Percentiles rank a stretch among this genome's conserved stretches.
Conservation (phyloP, 1,140 invertebrate species). For the Antheraea pernyi region DNA sequence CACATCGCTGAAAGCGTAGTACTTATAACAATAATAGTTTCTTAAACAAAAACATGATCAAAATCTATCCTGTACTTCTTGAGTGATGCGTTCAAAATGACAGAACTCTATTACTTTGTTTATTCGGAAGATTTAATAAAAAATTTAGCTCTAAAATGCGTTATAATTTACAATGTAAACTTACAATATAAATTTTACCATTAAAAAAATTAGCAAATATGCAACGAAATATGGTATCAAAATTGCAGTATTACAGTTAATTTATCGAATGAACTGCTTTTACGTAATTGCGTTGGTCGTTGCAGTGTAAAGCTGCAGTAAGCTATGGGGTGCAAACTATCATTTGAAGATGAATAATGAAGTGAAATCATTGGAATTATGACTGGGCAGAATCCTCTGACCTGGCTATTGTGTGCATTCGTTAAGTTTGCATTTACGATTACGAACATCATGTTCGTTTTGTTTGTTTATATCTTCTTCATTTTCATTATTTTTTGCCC, state of each 20-base stretch:
- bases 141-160: too few species aligned
- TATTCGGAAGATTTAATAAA: too few species aligned
- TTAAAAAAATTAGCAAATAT: too few species aligned
- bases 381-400: conserved; percentile 68
- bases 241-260: neutral
- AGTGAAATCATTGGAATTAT: conserved; percentile 64
- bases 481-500: neutral
- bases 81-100: too few species aligned
- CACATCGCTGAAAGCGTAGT: too few species aligned
- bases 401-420: conserved; percentile 40
- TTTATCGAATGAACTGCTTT: conserved; percentile 6
- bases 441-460: neutral
- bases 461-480: neutral
- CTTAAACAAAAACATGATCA: too few species aligned
- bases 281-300: conserved; percentile 28
- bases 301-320: conserved; percentile 54
- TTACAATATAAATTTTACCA: too few species aligned
- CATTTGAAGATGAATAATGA: conserved; percentile 75
- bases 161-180: too few species aligned
- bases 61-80: too few species aligned
- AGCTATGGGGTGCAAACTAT: conserved; percentile 76
- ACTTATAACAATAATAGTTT: too few species aligned
- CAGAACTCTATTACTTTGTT: too few species aligned
- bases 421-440: conserved; percentile 37
- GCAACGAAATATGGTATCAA: too few species aligned